These are phyloP conservation scores for Epinephelus malabaricus DNA, from an alignment of 2,797 vertebrate genomes.

Conservation along the genomic window DNA sequence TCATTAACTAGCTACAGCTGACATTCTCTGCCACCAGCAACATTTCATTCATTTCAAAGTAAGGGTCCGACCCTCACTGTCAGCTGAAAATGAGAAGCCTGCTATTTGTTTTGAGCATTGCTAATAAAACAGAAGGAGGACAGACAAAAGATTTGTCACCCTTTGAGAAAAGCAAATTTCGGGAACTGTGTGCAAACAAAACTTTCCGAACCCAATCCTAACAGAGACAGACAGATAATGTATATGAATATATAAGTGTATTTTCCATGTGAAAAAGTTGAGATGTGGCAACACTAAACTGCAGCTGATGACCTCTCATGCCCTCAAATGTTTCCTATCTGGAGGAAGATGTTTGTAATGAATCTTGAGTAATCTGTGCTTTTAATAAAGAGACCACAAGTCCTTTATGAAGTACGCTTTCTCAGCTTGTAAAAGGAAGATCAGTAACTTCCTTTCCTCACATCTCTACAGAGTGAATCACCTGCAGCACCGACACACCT, in stretches of 20 bases:
- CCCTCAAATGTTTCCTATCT: not conserved
- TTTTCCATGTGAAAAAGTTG: too few species aligned
- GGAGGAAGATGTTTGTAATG: not conserved
- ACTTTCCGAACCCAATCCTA: too few species aligned
- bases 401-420: not conserved
- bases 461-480: not conserved
- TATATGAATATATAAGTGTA: too few species aligned
- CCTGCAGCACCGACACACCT: slow-evolving; percentile 6
- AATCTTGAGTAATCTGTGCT: not conserved
- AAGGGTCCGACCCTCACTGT: not conserved
- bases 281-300: too few species aligned
- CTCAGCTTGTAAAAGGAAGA: slow-evolving; percentile 4
- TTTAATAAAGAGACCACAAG: not conserved
- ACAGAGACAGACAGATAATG: too few species aligned
- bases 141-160: not conserved
- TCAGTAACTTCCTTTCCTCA: not conserved
- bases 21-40: too few species aligned
- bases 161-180: too few species aligned
- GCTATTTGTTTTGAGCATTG: not conserved
- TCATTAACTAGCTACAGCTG: too few species aligned
- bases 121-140: not conserved
- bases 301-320: not conserved
- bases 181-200: too few species aligned
- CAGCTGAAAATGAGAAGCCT: not conserved
- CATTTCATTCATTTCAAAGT: too few species aligned